Percentiles rank a stretch among this genome's conserved stretches.
Conservation (phyloP, 2,113 vertebrate genomes). For the Melanocharis versteri region DNA sequence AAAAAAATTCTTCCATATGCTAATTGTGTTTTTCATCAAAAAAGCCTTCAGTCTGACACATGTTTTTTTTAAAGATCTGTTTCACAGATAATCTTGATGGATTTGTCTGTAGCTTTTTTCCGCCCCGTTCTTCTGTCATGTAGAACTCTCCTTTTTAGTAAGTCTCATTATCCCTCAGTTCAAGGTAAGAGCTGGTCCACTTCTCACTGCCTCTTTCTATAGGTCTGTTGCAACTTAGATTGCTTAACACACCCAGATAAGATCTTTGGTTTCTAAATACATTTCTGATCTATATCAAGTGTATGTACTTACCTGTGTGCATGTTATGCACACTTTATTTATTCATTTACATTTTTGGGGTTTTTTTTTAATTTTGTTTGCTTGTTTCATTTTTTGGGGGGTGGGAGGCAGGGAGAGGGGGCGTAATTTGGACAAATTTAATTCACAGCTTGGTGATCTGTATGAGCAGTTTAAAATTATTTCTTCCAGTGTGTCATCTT, state of each 20-base stretch:
- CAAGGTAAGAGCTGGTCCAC: neutral
- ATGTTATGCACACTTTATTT: neutral
- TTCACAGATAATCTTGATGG: neutral
- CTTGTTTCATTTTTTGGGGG: fast-evolving
- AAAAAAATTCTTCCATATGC: neutral
- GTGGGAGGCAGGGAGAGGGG: no score
- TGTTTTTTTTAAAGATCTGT: neutral
- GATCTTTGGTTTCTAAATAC: neutral
- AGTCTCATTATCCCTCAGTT: neutral
- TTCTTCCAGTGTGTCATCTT: neutral
- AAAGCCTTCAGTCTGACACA: neutral
- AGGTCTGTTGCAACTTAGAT: neutral
- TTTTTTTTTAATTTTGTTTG: neutral
- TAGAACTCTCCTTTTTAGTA: neutral
- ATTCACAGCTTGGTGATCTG: neutral
- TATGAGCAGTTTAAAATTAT: neutral
- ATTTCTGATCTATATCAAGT: neutral
- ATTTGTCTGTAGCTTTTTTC: neutral
- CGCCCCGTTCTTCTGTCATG: neutral
- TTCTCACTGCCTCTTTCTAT: neutral
- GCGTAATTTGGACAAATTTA: neutral
- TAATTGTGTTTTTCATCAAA: neutral
- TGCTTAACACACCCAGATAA: neutral
- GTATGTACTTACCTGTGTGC: neutral
- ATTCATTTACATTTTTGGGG: neutral